Conservation (phyloP, 2,113 vertebrate genomes). For the Rattus norvegicus region GRCr8 NC_086023.1:47662501-47663000, state of each 20-base stretch:
- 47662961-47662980: background rate
- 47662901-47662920: background rate
- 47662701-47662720: background rate
- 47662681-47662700: background rate
- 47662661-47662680: background rate
- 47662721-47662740: background rate
- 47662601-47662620: background rate
- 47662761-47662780: background rate
- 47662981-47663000: background rate
- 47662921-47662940: background rate
- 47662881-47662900: background rate
- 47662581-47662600: background rate
- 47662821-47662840: too few species aligned
- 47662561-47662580: background rate
- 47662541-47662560: background rate
- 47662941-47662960: background rate
- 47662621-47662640: background rate
- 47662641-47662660: background rate
- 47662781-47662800: background rate
- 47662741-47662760: background rate
- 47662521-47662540: background rate
- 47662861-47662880: background rate
- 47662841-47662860: background rate
- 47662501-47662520: background rate
- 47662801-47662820: background rate